Base-by-base conservation (phyloP, 1,140 invertebrate species). In the Coenobita brevimanus region DNA sequence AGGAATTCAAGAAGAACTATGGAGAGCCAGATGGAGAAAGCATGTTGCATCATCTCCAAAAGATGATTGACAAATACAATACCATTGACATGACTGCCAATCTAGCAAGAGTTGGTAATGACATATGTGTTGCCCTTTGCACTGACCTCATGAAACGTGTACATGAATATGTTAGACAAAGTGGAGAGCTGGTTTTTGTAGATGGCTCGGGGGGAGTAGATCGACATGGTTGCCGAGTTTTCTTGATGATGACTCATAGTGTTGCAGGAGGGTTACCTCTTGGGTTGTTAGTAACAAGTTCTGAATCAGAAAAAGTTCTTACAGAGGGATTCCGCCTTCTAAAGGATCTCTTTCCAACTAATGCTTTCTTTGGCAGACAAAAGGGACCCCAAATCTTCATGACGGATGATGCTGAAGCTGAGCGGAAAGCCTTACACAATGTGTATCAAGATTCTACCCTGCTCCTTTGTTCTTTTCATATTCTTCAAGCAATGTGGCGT, bases 1-100 rank as follows among this genome's bases (percentile, higher is more conserved):
- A 67, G n/a, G 30, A 8, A 67, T 67, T 67, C 64, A 67, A 67
- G 64, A 67, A 67, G 64, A 6, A 67, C 8, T 67, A 10, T 67
- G 64, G 64, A 67, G 64, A 67, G n/a, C 64, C 64, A 8, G 64
- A 67, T 67, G 30, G 64, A 6, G n/a, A 6, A 4, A n/a, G n/a
- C n/a, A 67, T 67, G 8, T 67, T 67, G 6, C 21, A n/a, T 10
- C 64, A 67, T 10, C 64, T 67, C 4, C 4, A 67, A 24, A 67
- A 67, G 64, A 33, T 10, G 8, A 67, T 67, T 67, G 64, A 6
- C 64, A 67, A 6, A 6, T 33, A 24, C 64, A 67, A 33, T 67
- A 24, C 4, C 64, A 67, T 33, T 8, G 30, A 33, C n/a, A 10
- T 24, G 64, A 67, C 6, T 67, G 64, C n/a, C 21, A 6, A 24